Conservation (phyloP, 2,888 invertebrate species). For the Craniophora ligustri region DNA sequence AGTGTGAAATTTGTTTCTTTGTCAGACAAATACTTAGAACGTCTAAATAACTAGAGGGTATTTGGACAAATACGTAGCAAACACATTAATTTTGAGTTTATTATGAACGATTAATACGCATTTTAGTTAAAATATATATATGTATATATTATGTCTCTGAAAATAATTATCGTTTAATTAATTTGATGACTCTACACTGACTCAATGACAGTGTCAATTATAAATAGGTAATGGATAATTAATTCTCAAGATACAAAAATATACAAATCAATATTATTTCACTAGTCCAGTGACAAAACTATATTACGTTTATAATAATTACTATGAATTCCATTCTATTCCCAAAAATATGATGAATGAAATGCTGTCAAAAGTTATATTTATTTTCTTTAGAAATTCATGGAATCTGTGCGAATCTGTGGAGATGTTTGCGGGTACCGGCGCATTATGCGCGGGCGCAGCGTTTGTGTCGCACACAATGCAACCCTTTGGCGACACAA, state of each 20-base stretch:
- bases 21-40: background rate
- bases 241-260: too few species aligned
- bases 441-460: conserved; percentile 63
- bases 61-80: background rate
- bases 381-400: conserved; percentile 75
- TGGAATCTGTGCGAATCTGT: conserved; percentile 63
- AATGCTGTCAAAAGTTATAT: conserved; percentile 64
- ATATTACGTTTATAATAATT: conserved; percentile 21
- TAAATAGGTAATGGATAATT: too few species aligned
- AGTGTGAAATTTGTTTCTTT: conserved; percentile 35
- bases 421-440: conserved; percentile 64
- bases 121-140: too few species aligned
- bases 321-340: conserved; percentile 33
- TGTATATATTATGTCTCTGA: too few species aligned
- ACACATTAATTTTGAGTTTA: too few species aligned
- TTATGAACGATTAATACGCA: too few species aligned
- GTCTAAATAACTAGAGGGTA: background rate
- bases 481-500: conserved; percentile 81
- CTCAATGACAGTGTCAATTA: too few species aligned
- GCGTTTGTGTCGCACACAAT: conserved; percentile 65
- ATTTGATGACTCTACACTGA: too few species aligned
- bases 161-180: too few species aligned
- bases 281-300: conserved; percentile 12
- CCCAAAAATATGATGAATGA: conserved; percentile 48
- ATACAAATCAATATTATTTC: conserved; percentile 21